Evolutionary conservation across 2,888 invertebrate species (phyloP).

Genomic region (Cephus sareptanus): DNA sequence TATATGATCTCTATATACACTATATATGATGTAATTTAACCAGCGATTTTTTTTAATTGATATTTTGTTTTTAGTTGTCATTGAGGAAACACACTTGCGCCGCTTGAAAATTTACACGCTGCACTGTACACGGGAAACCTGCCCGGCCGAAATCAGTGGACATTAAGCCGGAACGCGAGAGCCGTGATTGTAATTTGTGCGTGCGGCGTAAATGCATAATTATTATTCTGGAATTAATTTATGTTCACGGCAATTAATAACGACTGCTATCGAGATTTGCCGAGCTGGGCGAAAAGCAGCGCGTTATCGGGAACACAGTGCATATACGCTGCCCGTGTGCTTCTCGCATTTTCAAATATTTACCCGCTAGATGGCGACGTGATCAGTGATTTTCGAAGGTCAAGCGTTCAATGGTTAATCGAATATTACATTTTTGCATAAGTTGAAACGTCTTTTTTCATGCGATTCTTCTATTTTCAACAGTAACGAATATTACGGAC

Average conservation of each 20-base stretch:
- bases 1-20: too few species aligned
- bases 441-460: not conserved
- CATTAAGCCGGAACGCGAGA: constrained; percentile 47
- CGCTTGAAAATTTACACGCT: not conserved
- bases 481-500: not conserved
- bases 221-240: constrained; percentile 53
- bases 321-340: constrained; percentile 11
- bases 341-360: constrained; percentile 2
- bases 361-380: not conserved
- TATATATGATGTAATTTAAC: too few species aligned
- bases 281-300: constrained; percentile 5
- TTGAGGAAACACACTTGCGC: not conserved
- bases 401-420: not conserved
- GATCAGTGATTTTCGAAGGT: not conserved
- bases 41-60: not conserved
- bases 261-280: constrained; percentile 23
- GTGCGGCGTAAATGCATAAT: constrained; percentile 56
- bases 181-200: constrained; percentile 58
- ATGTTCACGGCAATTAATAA: constrained; percentile 51
- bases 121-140: not conserved
- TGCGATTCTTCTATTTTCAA: too few species aligned
- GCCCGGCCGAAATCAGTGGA: constrained; percentile 51
- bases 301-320: constrained; percentile 1
- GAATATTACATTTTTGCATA: not conserved
- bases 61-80: not conserved